These are phyloP conservation scores for Phalangium opilio DNA, from an alignment of 2,888 invertebrate genomes.

Conservation along the genomic window DNA sequence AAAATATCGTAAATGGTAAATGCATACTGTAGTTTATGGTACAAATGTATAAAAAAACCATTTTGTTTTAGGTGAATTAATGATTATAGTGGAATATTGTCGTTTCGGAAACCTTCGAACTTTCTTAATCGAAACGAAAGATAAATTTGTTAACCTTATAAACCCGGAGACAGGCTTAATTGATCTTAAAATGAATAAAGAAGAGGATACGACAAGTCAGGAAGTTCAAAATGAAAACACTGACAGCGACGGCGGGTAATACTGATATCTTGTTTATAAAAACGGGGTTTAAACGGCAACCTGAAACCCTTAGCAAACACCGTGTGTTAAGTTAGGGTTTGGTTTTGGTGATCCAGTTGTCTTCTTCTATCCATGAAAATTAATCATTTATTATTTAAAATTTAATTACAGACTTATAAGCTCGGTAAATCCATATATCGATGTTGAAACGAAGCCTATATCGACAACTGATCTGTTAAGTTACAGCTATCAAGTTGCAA, in stretches of 20 bases:
- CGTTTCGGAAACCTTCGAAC: conserved; percentile 80
- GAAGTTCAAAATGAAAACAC: too few relatives aligned
- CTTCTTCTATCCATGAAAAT: conserved; percentile 19
- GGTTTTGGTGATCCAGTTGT: conserved; percentile 21
- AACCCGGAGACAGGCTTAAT: conserved; percentile 43
- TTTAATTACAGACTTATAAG: conserved; percentile 1
- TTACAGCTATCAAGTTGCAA: conserved; percentile 82
- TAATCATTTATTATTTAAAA: too few relatives aligned
- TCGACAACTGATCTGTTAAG: conserved; percentile 65
- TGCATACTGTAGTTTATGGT: background rate
- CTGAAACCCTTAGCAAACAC: too few relatives aligned
- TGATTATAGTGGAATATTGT: conserved; percentile 89
- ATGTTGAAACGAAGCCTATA: conserved; percentile 14
- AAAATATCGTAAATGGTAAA: background rate
- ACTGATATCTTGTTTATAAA: too few relatives aligned
- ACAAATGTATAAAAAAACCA: too few relatives aligned
- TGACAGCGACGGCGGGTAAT: too few relatives aligned
- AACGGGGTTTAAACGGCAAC: too few relatives aligned
- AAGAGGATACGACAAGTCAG: conserved; percentile 19
- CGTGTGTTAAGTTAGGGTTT: too few relatives aligned
- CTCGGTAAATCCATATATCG: background rate
- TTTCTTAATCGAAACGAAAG: conserved; percentile 64
- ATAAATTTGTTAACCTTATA: conserved; percentile 63
- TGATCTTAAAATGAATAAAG: conserved; percentile 46
- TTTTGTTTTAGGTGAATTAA: conserved; percentile 47